These are phyloP conservation scores for Notolabrus celidotus DNA, from an alignment of 2,797 vertebrate species.

Conservation along the genomic window DNA sequence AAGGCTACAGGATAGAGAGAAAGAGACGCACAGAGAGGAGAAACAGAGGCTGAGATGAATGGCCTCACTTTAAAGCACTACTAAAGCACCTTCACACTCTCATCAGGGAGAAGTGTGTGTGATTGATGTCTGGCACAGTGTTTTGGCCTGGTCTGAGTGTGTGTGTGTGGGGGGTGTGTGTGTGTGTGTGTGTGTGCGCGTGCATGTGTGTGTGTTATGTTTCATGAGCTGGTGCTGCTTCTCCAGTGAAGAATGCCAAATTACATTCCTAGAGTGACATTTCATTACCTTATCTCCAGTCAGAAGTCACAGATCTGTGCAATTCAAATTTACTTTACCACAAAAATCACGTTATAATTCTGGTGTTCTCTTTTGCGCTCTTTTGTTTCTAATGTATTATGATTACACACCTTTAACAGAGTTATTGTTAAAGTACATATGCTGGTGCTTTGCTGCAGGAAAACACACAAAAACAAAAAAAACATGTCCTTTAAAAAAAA, in stretches of 20 bases:
- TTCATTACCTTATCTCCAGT: conserved; percentile 92
- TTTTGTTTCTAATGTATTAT: conserved; percentile 5
- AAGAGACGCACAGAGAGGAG: conserved; percentile 11
- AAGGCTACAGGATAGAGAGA: conserved; percentile 32
- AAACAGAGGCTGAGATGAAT: conserved; percentile 53
- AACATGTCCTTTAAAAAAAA: not conserved
- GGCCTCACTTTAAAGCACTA: conserved; percentile 55
- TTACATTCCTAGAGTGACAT: conserved; percentile 96
- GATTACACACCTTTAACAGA: not conserved
- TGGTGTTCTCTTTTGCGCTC: conserved; percentile 14
- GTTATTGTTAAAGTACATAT: conserved; percentile 18
- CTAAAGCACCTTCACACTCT: conserved; percentile 57
- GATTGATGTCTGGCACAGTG: conserved; percentile 87
- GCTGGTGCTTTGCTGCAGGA: conserved; percentile 7
- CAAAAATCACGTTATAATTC: conserved; percentile 36
- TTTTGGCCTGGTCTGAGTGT: conserved; percentile 89
- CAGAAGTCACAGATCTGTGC: conserved; percentile 36
- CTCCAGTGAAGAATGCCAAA: conserved; percentile 92
- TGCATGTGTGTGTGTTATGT: conserved; percentile 88
- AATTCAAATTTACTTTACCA: conserved; percentile 39
- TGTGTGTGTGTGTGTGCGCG: conserved; percentile 79
- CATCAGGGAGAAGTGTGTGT: conserved; percentile 82
- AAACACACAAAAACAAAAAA: conserved; percentile 4
- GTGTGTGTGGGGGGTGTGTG: conserved; percentile 77
- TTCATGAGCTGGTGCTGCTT: conserved; percentile 85